Base-by-base conservation (phyloP, 2,797 vertebrate species). In the Poeciliopsis turneri region DNA sequence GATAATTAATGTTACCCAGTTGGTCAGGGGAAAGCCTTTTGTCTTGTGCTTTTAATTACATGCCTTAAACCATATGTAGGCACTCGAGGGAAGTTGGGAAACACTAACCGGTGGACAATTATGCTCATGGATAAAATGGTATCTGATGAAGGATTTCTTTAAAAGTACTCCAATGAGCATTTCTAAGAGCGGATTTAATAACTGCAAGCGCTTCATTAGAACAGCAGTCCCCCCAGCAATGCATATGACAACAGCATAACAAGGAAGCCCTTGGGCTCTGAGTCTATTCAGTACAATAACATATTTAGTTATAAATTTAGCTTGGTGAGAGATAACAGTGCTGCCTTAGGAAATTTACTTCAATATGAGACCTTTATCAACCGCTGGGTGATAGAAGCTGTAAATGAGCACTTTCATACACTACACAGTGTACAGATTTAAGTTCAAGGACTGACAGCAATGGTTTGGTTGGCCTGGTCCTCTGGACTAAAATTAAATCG, bases 131-230 rank as follows among this genome's bases (percentile, higher is more conserved):
- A n/a, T 79, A 81, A 82, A 68, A 75, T 76, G 79, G 55, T 78
- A 86, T 86, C 47, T n/a, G 47, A 78, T 91, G 85, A 93, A 85
- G 79, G 80, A 89, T 92, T 86, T 91, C 75, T 88, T 90, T 85
- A 91, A 92, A 91, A 85, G 77, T 76, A 82, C 76, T 86, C 66
- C 84, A 77, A 74, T 76, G 82, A 88, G 78, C 83, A 75, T 84
- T 88, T 89, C 89, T 88, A 79, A 90, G 80, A 88, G 87, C 74
- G 85, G 82, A 94, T 91, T 91, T 85, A 87, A 91, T 90, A 86
- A 89, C 53, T 84, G 82, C 61, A 66, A 82, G 77, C 66, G 77
- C 77, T 93, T 92, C 84, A 89, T 89, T 79, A 80, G 86, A 59
- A 83, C 82, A 75, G 78, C 23, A 78, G 61, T 75, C 51, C 76